phyloP scores from a whole-genome alignment of 2,113 vertebrate species.

The Atlantisia rogersi region DNA sequence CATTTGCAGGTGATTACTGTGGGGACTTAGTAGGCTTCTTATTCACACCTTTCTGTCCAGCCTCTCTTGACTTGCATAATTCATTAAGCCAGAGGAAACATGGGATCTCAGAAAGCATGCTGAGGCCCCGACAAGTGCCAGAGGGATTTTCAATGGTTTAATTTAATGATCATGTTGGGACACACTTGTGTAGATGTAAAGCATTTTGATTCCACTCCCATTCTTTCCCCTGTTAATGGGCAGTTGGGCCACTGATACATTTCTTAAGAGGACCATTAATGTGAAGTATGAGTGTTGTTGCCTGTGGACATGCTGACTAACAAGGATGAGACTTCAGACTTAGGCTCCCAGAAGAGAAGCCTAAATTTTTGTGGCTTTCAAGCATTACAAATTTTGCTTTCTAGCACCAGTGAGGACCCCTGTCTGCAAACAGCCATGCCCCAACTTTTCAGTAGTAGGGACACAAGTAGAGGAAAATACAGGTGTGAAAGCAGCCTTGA shows the following conservation, averaged over 20 bases:
- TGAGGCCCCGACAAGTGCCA: not conserved
- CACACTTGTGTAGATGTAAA: not conserved
- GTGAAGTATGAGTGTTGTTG: not conserved
- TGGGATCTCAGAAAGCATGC: not conserved
- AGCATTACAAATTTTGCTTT: not conserved
- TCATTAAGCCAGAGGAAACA: constrained; percentile 45
- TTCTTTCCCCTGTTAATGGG: constrained; percentile 41
- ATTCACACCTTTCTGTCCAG: constrained; percentile 57
- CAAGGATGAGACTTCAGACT: not conserved
- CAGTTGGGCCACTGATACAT: not conserved
- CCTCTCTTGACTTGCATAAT: constrained; percentile 37
- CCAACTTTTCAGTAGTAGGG: not conserved
- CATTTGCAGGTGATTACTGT: constrained; percentile 64
- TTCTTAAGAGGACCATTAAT: not conserved
- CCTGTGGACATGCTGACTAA: not conserved
- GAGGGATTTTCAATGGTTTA: not conserved
- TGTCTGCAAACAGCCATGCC: not conserved
- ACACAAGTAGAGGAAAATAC: not conserved
- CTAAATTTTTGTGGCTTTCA: not conserved
- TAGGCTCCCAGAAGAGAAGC: not conserved
- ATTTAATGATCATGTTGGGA: constrained; percentile 8
- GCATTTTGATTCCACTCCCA: not conserved
- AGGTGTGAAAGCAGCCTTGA: not conserved
- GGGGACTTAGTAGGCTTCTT: constrained; percentile 49
- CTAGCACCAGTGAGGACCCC: not conserved